Evolutionary conservation across 2,888 invertebrate genomes (phyloP), one percentile per base, ranked within the genome.

Genomic region (Trypoxylon attenuatum): DNA sequence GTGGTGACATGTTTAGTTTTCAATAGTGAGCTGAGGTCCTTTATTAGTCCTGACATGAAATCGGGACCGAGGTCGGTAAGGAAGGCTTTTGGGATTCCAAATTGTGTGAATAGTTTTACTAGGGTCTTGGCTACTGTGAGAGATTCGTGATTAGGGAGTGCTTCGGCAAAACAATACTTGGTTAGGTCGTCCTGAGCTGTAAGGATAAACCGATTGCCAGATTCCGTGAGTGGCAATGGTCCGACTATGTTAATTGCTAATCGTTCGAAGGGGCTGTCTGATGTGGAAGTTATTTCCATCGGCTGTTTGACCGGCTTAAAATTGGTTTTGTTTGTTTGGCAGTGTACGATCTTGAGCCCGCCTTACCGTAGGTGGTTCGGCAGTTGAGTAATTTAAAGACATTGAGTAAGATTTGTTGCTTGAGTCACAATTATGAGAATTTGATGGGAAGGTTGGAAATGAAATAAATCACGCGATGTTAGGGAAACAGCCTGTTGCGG

Each of bases 31-130:
- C 18, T 41, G 0, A 51, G 8, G 0, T 41, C 2, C 23, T 51
- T 51, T 5, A 51, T 51, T 41, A 51, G 2, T 10, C 39, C 2
- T 5, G 39, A 39, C 50, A 50, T 39, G 1, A 39, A 50, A 2
- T 39, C 39, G 0, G 39, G 3, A 0, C 50, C 50, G 8, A 22
- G 50, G 27, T 50, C 39, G 0, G 23, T 16, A 8, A 50, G 8
- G 2, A 50, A 16, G 2, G 15, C 22, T 39, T 39, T 23, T 0
- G 50, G 23, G 1, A 50, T 50, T 23, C 38, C 39, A 2, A 39
- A 50, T 0, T 38, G 0, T 6, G n/a, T 39, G 10, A 41, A 41
- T 1, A 51, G 2, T 18, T 39, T 6, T 1, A 6, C 10, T 5
- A 41, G n/a, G 1, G n/a, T 21, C 6, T 25, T 25, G 2, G 51